These are phyloP conservation scores for Callionymus lyra DNA, from an alignment of 2,113 vertebrate species.

Conservation along the genomic window DNA sequence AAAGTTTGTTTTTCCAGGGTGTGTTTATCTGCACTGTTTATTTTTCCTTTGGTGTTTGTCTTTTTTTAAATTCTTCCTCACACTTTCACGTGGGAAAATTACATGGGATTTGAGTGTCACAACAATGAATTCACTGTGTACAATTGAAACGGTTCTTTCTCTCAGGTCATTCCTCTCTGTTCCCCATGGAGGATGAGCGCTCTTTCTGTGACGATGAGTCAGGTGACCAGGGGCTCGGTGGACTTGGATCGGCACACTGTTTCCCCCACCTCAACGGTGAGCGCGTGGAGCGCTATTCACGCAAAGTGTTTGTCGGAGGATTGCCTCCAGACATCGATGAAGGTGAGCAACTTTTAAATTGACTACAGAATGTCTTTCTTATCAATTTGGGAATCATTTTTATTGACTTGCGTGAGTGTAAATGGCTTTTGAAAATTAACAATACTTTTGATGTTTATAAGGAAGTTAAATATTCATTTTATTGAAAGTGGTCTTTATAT, in stretches of 20 bases:
- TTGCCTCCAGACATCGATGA: constrained; percentile 96
- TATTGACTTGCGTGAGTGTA: too few relatives aligned
- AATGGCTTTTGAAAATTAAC: too few relatives aligned
- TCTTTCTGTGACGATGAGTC: constrained; percentile 90
- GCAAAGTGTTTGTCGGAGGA: constrained; percentile 95
- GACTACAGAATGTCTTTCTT: too few relatives aligned
- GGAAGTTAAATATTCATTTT: too few relatives aligned
- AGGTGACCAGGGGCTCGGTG: constrained; percentile 83
- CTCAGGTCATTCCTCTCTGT: constrained; percentile 90
- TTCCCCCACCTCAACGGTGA: constrained; percentile 97
- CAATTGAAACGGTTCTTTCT: constrained; percentile 9
- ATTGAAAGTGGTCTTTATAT: too few relatives aligned
- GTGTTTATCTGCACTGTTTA: constrained; percentile 22
- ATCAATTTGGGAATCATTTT: too few relatives aligned
- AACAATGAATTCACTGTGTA: background rate
- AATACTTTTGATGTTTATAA: too few relatives aligned
- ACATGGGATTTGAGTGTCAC: background rate
- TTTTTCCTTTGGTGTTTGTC: background rate
- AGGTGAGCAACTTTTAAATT: constrained; percentile 64
- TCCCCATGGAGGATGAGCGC: constrained; percentile 92
- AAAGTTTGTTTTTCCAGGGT: constrained; percentile 9
- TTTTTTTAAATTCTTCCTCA: background rate
- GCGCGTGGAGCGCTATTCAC: constrained; percentile 90
- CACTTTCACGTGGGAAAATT: background rate
- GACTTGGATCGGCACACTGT: constrained; percentile 89